Base-by-base conservation (phyloP, 2,113 vertebrate species). In the Phalacrocorax pelagicus region DNA sequence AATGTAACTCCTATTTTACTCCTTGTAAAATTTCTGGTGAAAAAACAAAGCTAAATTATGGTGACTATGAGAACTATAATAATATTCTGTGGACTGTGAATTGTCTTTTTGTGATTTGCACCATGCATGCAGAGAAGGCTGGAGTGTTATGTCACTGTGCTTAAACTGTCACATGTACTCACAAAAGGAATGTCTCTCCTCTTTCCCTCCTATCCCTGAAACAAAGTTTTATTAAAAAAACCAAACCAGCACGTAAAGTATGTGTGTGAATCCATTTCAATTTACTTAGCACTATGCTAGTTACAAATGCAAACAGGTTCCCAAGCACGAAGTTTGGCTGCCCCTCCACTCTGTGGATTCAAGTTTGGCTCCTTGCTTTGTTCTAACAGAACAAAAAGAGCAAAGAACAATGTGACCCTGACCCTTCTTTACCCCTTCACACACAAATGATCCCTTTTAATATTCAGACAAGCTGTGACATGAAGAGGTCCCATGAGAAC, bases 281-380 rank as follows among this genome's bases (percentile, higher is more conserved):
- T 57, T 89, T 95, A 96, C 88, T 94, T 92, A 97, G 92, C 61
- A 54, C 69, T 86, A 23, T 4, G 12, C 58, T 92, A 74, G 72
- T 97, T 94, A 90, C 66, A 94, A 80, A 96, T 84, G 79, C 78
- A 95, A 96, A 93, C 52, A 96, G 88, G 86, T 92, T 97, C 82
- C 78, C 90, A 96, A 92, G 95, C 59, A 66, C 0, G 3, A 11
- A 42, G 23, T 92, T 95, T 82, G 75, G 87, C 79, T 92, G 74
- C 73, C 34, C 29, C 67, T 94, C 42, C 18, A 2, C 54, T 72
- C 58, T 51, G 51, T 80, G 72, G 69, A 65, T 88, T 93, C 91
- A 92, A 77, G 36, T 97, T 94, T 75, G 88, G 94, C 83, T 97
- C 86, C 71, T 80, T 90, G 61, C 69, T 97, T 97, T 97, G 88